Evolutionary conservation across 2,113 vertebrate genomes (phyloP).

Genomic region (Candoia aspera): DNA sequence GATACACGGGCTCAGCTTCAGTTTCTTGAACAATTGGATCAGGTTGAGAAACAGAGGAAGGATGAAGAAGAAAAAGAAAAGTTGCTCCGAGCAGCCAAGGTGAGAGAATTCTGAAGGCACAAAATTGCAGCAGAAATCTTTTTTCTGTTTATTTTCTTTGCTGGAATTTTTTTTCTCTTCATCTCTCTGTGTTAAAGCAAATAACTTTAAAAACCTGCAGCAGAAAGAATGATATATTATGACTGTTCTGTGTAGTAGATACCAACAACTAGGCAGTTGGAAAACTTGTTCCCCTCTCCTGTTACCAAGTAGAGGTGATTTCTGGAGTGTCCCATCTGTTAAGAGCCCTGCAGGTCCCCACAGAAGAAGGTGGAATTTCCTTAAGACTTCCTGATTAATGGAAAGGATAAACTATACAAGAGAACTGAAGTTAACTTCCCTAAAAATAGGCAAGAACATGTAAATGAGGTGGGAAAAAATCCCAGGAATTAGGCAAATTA

Average conservation of each 20-base stretch:
- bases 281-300: not conserved
- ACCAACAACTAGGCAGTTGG: not conserved
- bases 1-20: constrained; percentile 89
- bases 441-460: not conserved
- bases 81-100: constrained; percentile 86
- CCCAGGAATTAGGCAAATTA: not conserved
- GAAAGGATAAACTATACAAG: not conserved
- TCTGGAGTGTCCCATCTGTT: not conserved
- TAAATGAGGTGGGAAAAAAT: not conserved
- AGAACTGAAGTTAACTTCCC: not conserved
- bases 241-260: not conserved
- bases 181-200: not conserved
- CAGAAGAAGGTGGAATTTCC: not conserved
- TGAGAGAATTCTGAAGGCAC: constrained; percentile 57
- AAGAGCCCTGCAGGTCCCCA: not conserved
- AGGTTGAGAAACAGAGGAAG: constrained; percentile 82
- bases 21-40: constrained; percentile 91
- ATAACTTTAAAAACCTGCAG: not conserved
- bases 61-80: constrained; percentile 86
- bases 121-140: not conserved
- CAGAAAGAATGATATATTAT: not conserved
- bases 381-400: not conserved
- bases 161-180: not conserved
- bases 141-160: not conserved
- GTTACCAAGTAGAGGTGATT: not conserved